These are phyloP conservation scores for Cuniculus paca DNA, from an alignment of 2,797 vertebrate genomes.

Conservation along the genomic window DNA sequence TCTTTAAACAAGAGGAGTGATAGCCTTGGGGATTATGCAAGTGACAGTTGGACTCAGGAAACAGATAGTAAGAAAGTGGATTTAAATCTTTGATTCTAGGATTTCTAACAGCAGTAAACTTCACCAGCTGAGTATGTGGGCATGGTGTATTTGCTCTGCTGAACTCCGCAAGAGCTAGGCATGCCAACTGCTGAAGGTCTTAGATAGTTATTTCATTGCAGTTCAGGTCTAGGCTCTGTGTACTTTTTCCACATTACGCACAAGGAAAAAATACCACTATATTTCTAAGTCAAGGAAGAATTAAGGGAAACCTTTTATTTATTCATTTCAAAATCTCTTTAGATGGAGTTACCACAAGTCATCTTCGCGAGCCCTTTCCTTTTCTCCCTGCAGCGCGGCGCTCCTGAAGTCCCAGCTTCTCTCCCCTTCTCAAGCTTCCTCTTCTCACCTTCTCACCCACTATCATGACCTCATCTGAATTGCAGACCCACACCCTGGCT, in stretches of 20 bases:
- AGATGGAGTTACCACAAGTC: neutral
- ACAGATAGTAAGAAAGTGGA: neutral
- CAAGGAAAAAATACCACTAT: neutral
- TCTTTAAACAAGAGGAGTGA: neutral
- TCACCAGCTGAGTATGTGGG: neutral
- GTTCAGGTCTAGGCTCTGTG: neutral
- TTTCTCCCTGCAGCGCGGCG: neutral
- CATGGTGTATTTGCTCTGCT: neutral
- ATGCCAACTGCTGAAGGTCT: neutral
- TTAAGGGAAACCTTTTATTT: neutral
- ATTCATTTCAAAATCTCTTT: conserved; percentile 6
- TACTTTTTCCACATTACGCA: neutral
- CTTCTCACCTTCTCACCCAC: neutral
- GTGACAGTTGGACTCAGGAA: neutral
- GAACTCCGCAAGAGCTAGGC: neutral
- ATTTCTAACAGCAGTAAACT: neutral
- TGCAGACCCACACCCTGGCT: neutral
- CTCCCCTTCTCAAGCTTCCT: neutral
- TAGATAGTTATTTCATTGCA: neutral
- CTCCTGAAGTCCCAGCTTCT: neutral
- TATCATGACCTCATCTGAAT: neutral
- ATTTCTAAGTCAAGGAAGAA: neutral
- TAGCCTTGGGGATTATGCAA: neutral
- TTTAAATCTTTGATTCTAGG: neutral
- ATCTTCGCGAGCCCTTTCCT: neutral